Percentiles rank a stretch among this genome's conserved stretches.
These are phyloP conservation scores for Xanthorhoe spadicearia DNA, from an alignment of 2,888 invertebrate species.

Conservation along the genomic window DNA sequence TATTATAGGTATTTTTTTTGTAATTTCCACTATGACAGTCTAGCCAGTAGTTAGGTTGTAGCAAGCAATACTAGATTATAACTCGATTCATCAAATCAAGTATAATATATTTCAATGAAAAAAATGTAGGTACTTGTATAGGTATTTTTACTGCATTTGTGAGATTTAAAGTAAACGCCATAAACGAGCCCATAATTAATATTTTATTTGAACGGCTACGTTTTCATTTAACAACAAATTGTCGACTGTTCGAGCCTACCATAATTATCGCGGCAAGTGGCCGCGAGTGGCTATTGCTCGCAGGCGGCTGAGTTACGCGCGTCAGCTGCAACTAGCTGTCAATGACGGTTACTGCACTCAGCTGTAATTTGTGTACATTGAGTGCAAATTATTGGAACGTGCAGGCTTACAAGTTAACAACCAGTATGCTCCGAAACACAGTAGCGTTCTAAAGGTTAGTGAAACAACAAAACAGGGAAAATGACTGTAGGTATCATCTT, in stretches of 20 bases:
- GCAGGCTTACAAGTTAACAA: not conserved
- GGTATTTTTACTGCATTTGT: no score
- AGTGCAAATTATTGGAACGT: constrained; percentile 21
- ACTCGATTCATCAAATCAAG: no score
- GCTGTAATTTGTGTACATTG: constrained; percentile 32
- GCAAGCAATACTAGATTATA: no score
- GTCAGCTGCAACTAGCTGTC: constrained; percentile 34
- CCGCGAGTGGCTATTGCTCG: constrained; percentile 51
- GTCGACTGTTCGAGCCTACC: constrained; percentile 7
- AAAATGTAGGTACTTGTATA: no score
- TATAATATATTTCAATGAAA: no score
- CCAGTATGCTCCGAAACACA: not conserved
- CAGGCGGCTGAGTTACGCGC: constrained; percentile 42
- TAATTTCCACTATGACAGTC: no score
- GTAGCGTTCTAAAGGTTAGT: no score
- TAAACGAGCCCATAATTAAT: not conserved
- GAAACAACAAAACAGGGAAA: no score
- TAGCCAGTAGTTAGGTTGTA: no score
- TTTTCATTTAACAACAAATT: constrained; percentile 29
- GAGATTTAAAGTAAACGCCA: no score
- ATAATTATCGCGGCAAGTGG: constrained; percentile 43
- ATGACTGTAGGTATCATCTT: no score
- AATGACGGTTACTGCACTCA: constrained; percentile 35
- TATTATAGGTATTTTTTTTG: no score
- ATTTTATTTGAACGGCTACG: not conserved